Base-by-base conservation (phyloP, 2,888 invertebrate species). In the Cerastis rubricosa region DNA sequence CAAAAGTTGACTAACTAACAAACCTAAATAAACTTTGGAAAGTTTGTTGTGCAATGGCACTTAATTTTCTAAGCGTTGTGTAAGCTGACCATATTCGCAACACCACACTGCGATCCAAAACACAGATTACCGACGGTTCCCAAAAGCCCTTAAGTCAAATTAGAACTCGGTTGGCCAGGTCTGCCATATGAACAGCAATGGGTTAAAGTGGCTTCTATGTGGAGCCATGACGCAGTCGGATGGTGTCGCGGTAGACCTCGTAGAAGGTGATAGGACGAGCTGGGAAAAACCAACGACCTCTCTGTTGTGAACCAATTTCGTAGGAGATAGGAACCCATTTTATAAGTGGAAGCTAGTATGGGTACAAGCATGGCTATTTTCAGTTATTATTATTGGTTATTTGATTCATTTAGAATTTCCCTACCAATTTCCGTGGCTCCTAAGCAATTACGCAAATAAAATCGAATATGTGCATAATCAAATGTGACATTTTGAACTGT, bases 391-490 rank as follows among this genome's bases (percentile, higher is more conserved):
- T 7, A 51, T 4, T 25, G 35, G 5, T 22, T 29, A 35, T 64
- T 57, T 17, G 7, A 25, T 45, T 66, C 0, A 63, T 47, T 67
- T 17, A 14, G 0, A 25, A 63, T 14, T 78, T 71, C 6, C 45
- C 22, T 25, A 40, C 6, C 45, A 74, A 65, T 59, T 69, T 69
- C 22, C 17, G 75, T 35, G 76, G 76, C 75, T 64, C 69, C 68
- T 0, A 69, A 51, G 12, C 64, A 84, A 74, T 74, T 71, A 80
- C 69, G 71, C 69, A 80, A 84, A 67, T 71, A 70, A 77, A 76
- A 84, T 84, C 66, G 57, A 81, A 61, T 85, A 86, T 88, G 88
- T 85, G 63, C 87, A 87, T 87, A 85, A 76, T 81, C 17, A 75
- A 81, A 63, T 65, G 74, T 79, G 83, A 87, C 88, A 79, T 84